phyloP scores from a whole-genome alignment of 92 coral and sea anemone species.

The Bergia sp. region DNA sequence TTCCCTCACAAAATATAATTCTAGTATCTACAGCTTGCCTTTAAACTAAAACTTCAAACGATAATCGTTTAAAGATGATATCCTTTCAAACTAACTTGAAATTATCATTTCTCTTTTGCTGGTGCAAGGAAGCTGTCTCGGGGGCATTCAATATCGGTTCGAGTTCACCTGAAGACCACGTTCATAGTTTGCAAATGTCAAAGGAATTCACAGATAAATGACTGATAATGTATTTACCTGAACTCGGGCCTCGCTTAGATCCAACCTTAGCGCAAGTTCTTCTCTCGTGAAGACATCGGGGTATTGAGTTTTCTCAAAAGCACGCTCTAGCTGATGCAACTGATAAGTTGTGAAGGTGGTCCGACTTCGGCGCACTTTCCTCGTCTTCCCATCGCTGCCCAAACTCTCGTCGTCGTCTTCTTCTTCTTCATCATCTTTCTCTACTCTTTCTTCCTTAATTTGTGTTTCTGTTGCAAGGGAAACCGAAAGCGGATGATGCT shows the following conservation, averaged over 20 bases:
- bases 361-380: constrained; percentile 94
- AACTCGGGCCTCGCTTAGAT: constrained; percentile 95
- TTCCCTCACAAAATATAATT: neutral
- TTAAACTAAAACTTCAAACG: neutral
- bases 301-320: constrained; percentile 96
- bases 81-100: neutral
- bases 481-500: neutral
- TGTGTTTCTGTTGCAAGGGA: constrained; percentile 39
- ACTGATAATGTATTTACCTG: constrained; percentile 68
- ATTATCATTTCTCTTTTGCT: constrained; percentile 4
- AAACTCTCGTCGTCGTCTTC: constrained; percentile 52
- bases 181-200: neutral
- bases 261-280: constrained; percentile 88
- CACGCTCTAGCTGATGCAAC: constrained; percentile 93
- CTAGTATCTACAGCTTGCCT: neutral
- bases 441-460: constrained; percentile 37
- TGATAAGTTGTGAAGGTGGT: constrained; percentile 97
- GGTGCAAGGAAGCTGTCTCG: neutral
- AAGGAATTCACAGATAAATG: neutral
- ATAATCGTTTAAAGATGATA: neutral
- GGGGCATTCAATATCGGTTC: constrained; percentile 30
- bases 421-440: constrained; percentile 53
- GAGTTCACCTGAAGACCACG: constrained; percentile 12
- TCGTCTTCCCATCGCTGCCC: constrained; percentile 74
- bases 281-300: constrained; percentile 98